Conservation (phyloP, 2,797 vertebrate species). For the Apogon hyalosoma region DNA sequence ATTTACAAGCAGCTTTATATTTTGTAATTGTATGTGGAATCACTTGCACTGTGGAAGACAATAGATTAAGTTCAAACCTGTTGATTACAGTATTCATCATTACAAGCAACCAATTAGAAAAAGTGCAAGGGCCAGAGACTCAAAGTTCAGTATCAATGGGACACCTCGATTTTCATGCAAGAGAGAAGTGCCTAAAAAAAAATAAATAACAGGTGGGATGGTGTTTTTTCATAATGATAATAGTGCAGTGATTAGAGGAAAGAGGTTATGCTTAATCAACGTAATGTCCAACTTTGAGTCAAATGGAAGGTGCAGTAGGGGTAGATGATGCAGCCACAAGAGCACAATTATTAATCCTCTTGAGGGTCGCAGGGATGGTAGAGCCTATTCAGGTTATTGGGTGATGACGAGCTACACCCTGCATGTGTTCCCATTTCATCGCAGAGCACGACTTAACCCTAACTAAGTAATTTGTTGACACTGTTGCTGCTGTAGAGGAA, state of each 20-base stretch:
- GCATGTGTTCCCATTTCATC: too few relatives aligned
- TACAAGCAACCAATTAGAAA: slow-evolving; percentile 26
- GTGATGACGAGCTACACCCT: too few relatives aligned
- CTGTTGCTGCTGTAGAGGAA: too few relatives aligned
- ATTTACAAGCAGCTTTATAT: slow-evolving; percentile 19
- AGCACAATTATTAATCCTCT: too few relatives aligned
- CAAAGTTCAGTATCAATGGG: slow-evolving; percentile 18
- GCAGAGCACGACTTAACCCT: too few relatives aligned
- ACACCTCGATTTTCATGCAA: background rate
- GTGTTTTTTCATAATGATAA: slow-evolving; percentile 23
- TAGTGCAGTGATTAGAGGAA: slow-evolving; percentile 37
- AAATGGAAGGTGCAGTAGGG: background rate
- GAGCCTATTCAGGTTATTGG: too few relatives aligned
- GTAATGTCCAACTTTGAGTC: slow-evolving; percentile 16
- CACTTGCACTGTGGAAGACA: background rate
- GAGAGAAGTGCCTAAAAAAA: slow-evolving; percentile 2
- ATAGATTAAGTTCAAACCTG: slow-evolving; percentile 20
- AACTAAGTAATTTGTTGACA: too few relatives aligned
- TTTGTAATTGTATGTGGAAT: background rate
- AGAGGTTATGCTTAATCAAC: slow-evolving; percentile 26
- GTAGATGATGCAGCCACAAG: background rate
- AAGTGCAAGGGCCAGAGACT: slow-evolving; percentile 23
- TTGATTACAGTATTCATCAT: slow-evolving; percentile 37
- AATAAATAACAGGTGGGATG: slow-evolving; percentile 17
- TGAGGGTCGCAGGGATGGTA: too few relatives aligned